These are phyloP conservation scores for Sander vitreus DNA, from an alignment of 2,113 vertebrate genomes.

Conservation along the genomic window DNA sequence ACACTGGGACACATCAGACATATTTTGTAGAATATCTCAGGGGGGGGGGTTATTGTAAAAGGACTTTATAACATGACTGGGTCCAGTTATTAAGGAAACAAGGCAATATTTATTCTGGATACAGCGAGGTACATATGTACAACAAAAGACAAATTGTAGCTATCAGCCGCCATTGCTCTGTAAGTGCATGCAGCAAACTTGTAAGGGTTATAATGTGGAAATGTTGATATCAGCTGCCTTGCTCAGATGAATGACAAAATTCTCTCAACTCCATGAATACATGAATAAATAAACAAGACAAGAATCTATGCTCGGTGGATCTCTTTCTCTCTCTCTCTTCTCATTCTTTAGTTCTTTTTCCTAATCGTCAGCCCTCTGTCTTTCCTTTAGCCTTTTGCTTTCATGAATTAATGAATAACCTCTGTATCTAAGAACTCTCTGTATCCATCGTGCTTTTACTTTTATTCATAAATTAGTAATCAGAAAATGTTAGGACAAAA, in stretches of 20 bases:
- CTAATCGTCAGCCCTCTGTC: slow-evolving; percentile 62
- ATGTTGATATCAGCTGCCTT: slow-evolving; percentile 67
- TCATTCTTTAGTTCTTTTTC: slow-evolving; percentile 66
- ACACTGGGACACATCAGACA: background rate
- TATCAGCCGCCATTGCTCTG: slow-evolving; percentile 21
- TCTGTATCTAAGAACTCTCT: slow-evolving; percentile 72
- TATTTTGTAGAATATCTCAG: background rate
- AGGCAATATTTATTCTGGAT: slow-evolving; percentile 11
- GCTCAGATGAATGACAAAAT: slow-evolving; percentile 75
- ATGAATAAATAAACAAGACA: slow-evolving; percentile 79
- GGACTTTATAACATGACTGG: background rate
- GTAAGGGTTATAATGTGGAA: slow-evolving; percentile 62
- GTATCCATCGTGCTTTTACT: slow-evolving; percentile 67
- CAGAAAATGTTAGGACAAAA: slow-evolving; percentile 74
- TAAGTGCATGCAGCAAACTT: slow-evolving; percentile 54
- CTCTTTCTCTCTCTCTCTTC: slow-evolving; percentile 37
- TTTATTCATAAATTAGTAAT: slow-evolving; percentile 80
- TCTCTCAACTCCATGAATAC: slow-evolving; percentile 72
- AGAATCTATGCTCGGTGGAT: slow-evolving; percentile 63
- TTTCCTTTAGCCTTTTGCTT: slow-evolving; percentile 73
- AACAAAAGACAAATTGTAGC: slow-evolving; percentile 40
- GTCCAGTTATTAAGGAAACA: slow-evolving; percentile 35
- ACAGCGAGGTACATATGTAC: background rate
- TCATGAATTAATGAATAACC: slow-evolving; percentile 81
- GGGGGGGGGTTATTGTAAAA: background rate